Conservation (phyloP, 2,797 vertebrate genomes). For the Rhincodon typus region DNA sequence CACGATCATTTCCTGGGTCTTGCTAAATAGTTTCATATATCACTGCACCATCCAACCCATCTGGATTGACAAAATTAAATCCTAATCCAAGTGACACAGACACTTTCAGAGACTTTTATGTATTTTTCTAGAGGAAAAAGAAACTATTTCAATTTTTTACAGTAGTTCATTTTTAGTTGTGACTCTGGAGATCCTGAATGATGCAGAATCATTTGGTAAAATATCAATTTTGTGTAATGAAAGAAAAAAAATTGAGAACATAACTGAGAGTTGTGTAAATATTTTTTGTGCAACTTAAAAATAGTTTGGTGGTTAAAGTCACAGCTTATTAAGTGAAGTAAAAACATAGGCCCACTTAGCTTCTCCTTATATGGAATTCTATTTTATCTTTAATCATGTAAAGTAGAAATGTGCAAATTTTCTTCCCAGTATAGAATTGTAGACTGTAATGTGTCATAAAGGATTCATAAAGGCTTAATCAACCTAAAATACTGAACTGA, state of each 20-base stretch:
- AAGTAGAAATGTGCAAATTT: neutral
- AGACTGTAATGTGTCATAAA: neutral
- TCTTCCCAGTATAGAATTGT: neutral
- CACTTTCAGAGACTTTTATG: too few species aligned
- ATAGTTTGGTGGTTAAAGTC: neutral
- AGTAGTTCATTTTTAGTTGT: neutral
- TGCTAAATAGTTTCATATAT: too few species aligned
- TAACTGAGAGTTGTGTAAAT: neutral
- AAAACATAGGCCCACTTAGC: neutral
- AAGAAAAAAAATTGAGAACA: neutral
- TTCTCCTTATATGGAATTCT: neutral
- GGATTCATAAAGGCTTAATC: neutral
- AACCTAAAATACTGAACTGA: neutral
- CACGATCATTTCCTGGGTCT: too few species aligned
- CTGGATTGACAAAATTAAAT: too few species aligned
- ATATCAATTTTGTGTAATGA: neutral
- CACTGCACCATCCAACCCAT: too few species aligned
- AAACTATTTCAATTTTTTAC: too few species aligned
- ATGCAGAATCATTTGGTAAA: neutral
- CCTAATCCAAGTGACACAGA: too few species aligned
- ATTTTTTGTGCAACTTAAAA: neutral
- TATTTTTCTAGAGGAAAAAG: too few species aligned
- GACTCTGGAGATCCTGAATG: neutral
- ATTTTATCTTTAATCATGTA: neutral
- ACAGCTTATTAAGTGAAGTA: neutral